Conservation (phyloP, 2,888 invertebrate species). For the Caenorhabditis sulstoni region DNA sequence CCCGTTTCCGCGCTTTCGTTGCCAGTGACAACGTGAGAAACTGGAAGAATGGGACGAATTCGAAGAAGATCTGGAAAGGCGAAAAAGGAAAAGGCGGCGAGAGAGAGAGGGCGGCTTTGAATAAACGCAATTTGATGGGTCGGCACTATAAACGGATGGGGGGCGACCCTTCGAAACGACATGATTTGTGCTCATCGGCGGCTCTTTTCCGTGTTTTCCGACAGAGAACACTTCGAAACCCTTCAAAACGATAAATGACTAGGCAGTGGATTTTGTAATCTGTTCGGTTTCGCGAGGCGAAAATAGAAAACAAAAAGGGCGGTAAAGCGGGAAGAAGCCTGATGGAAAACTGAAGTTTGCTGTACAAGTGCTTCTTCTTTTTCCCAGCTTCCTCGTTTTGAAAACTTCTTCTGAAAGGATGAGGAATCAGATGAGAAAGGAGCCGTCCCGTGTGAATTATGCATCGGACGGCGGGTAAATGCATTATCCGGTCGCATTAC, state of each 20-base stretch:
- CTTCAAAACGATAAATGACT: background rate
- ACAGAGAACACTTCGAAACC: conserved; percentile 20
- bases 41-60: background rate
- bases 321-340: conserved; percentile 19
- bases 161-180: conserved; percentile 23
- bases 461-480: conserved; percentile 16
- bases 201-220: conserved; percentile 1
- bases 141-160: conserved; percentile 27
- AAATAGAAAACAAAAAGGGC: background rate
- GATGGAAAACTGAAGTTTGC: conserved; percentile 7
- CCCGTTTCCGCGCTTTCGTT: conserved; percentile 3
- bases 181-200: conserved; percentile 46
- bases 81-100: conserved; percentile 4
- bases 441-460: conserved; percentile 50
- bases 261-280: conserved; percentile 6
- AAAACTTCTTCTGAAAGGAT: background rate
- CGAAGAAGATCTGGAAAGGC: background rate
- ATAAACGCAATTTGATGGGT: conserved; percentile 39
- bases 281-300: background rate
- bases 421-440: conserved; percentile 19
- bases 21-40: conserved; percentile 22
- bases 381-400: background rate
- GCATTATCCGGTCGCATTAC: conserved; percentile 33
- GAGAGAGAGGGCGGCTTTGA: conserved; percentile 21
- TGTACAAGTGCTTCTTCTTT: conserved; percentile 38